Conservation (phyloP, 2,888 invertebrate genomes). For the Caenorhabditis parvicauda region DNA sequence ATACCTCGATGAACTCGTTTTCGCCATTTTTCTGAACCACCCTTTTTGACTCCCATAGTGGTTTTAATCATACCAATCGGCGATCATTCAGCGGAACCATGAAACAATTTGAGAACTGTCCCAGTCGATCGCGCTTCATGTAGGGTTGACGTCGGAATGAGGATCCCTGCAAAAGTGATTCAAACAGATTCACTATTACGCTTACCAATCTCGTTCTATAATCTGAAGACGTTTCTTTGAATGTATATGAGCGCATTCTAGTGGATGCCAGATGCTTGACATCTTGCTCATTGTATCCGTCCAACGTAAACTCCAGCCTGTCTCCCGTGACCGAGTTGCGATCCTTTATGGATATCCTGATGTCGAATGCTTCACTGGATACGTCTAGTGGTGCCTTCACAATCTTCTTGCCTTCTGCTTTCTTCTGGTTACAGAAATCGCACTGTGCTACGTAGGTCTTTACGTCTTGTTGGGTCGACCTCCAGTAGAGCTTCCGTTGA, state of each 20-base stretch:
- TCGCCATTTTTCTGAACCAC: too few species aligned
- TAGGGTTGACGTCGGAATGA: slow-evolving; percentile 44
- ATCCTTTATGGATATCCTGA: slow-evolving; percentile 19
- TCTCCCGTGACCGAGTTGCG: slow-evolving; percentile 5
- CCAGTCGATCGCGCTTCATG: slow-evolving; percentile 24
- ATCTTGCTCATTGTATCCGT: slow-evolving; percentile 39
- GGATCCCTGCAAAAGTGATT: slow-evolving; percentile 6
- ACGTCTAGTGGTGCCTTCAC: slow-evolving; percentile 47
- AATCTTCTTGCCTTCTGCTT: slow-evolving; percentile 41
- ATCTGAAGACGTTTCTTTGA: slow-evolving; percentile 34
- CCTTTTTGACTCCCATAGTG: too few species aligned
- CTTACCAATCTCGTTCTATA: slow-evolving; percentile 13
- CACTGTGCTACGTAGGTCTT: slow-evolving; percentile 36
- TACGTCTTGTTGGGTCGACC: slow-evolving; percentile 45
- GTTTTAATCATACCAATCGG: too few species aligned
- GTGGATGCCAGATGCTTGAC: slow-evolving; percentile 31
- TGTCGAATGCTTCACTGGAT: slow-evolving; percentile 36
- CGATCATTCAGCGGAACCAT: slow-evolving; percentile 37
- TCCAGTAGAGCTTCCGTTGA: slow-evolving; percentile 41
- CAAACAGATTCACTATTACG: neutral
- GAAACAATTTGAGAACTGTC: slow-evolving; percentile 20
- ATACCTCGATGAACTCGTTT: slow-evolving; percentile 35
- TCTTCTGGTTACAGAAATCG: slow-evolving; percentile 39
- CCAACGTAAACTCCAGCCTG: slow-evolving; percentile 17
- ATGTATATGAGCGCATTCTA: slow-evolving; percentile 45